Evolutionary conservation across 2,113 vertebrate species (phyloP).

Genomic region (Apteryx mantelli): DNA sequence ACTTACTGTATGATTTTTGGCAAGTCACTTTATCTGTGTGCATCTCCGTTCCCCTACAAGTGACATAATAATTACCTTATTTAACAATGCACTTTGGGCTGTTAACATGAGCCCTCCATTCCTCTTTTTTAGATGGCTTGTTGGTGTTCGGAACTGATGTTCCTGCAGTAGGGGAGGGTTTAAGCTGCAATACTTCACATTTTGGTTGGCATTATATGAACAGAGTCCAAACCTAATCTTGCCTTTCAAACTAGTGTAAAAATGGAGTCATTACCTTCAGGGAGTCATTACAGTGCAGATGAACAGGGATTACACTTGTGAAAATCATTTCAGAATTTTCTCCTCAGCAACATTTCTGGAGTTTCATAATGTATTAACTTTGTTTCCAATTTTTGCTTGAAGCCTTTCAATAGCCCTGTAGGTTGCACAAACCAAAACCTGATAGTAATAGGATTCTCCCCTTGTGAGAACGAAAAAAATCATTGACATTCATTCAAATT

Average conservation of each 20-base stretch:
- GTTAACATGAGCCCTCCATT: not conserved
- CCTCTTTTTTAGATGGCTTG: not conserved
- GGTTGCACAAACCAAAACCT: conserved; percentile 1
- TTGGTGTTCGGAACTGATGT: not conserved
- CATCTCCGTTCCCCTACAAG: not conserved
- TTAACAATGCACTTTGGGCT: not conserved
- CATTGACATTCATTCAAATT: not conserved
- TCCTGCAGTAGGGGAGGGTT: not conserved
- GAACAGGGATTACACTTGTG: not conserved
- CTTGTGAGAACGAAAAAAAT: conserved; percentile 21
- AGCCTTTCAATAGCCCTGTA: not conserved
- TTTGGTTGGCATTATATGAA: not conserved
- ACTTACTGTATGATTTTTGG: not conserved
- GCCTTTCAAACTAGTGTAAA: not conserved
- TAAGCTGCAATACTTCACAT: not conserved
- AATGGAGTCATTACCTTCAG: not conserved
- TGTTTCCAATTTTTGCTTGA: not conserved
- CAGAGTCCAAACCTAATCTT: not conserved
- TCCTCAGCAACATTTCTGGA: not conserved
- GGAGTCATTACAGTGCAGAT: not conserved
- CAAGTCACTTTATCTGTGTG: rapidly evolving
- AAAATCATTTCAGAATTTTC: not conserved
- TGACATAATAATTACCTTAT: not conserved
- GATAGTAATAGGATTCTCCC: not conserved
- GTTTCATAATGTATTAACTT: not conserved